These are phyloP conservation scores for Cephalopachus bancanus DNA, from an alignment of 2,797 vertebrate genomes.

Conservation along the genomic window DNA sequence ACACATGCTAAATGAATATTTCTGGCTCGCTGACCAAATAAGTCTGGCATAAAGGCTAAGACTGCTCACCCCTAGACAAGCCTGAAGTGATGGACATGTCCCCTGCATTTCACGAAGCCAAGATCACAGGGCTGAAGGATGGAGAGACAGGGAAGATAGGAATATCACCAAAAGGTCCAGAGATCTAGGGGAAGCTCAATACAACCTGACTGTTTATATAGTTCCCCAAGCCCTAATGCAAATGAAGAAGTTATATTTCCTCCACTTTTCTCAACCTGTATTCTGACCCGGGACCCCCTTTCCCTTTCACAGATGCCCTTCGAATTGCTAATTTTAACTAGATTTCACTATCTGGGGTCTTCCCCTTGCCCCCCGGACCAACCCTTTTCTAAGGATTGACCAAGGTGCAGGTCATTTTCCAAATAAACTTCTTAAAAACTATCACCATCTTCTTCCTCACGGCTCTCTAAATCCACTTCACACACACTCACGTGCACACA, in stretches of 20 bases:
- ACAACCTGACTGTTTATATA: background rate
- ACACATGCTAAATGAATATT: background rate
- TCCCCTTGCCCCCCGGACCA: background rate
- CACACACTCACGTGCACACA: background rate
- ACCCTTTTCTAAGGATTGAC: conserved; percentile 2
- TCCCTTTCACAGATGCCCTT: background rate
- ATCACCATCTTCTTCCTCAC: background rate
- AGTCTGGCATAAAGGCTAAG: background rate
- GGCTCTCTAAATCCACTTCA: background rate
- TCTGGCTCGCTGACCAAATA: background rate
- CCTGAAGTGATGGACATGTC: too few species aligned
- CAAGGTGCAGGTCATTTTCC: background rate
- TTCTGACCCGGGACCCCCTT: background rate
- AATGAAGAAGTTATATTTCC: background rate
- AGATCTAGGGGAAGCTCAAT: background rate
- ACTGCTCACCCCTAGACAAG: background rate
- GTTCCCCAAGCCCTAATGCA: background rate
- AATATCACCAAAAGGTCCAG: background rate
- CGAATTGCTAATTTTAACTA: conserved; percentile 10
- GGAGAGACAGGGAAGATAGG: background rate
- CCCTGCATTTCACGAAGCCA: background rate
- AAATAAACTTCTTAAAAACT: conserved; percentile 19
- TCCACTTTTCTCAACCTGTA: background rate
- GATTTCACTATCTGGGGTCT: background rate
- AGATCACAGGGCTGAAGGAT: background rate